Evolutionary conservation across 2,888 invertebrate species (phyloP), one percentile per base, ranked within the genome.

Genomic region (Archips xylosteana): DNA sequence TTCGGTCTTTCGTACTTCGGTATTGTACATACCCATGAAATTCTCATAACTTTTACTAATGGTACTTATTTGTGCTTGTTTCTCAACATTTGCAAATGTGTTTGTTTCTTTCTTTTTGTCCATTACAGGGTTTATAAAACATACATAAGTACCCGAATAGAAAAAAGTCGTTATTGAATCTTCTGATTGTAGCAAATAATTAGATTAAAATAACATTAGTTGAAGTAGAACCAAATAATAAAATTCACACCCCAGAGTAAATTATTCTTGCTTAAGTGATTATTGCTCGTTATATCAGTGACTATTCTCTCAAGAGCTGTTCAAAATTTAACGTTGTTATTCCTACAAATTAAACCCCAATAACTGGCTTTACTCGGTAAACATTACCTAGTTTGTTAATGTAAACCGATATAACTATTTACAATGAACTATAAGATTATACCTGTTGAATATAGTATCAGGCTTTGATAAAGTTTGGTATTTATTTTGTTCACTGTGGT

Each of bases 261-360:
- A 49, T 15, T 51, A 51, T 51, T 49, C 49, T 49, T 49, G 8
- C 23, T 54, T 15, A 54, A 23, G 9, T 54, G 51, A 54, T 54
- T 54, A 15, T 23, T 54, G 51, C 15, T 54, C 8, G 51, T 54
- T 61, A 36, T 36, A 62, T 10, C 42, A 42, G 42, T 62, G 15
- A 45, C 39, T 47, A 62, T 36, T 15, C 45, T 13, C 39, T 45
- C 32, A 5, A 63, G 62, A n/a, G 4, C 42, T 23, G 61, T 45
- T 63, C 10, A 23, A 13, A 39, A 23, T 63, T 42, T 32, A 45
- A 47, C 62, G 12, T 45, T 32, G 45, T 45, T 45, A 45, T 57
- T 62, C 15, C 15, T 10, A 15, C 61, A 63, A 23, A 45, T 63
- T 63, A 45, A 45, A 63, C 45, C 12, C 23, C 23, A 62, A 61